These are phyloP conservation scores for Odontomachus brunneus DNA, from an alignment of 1,140 invertebrate genomes.

Conservation along the genomic window DNA sequence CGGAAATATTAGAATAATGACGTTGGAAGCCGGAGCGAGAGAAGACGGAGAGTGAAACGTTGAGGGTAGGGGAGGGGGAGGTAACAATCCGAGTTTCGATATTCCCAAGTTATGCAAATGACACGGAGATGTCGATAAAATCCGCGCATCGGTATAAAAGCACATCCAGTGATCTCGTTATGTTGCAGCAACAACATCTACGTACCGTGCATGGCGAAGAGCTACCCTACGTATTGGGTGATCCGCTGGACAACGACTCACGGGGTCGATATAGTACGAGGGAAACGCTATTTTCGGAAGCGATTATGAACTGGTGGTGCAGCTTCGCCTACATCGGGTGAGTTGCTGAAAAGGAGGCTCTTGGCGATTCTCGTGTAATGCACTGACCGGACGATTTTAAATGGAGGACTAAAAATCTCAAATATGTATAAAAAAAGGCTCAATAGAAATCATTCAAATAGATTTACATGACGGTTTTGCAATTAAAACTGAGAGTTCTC, in stretches of 20 bases:
- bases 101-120: slow-evolving; percentile 41
- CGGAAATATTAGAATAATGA: background rate
- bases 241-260: slow-evolving; percentile 93
- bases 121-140: slow-evolving; percentile 46
- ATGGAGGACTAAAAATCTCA: too few relatives aligned
- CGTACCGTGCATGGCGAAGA: slow-evolving; percentile 94
- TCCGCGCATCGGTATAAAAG: slow-evolving; percentile 35
- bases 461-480: background rate
- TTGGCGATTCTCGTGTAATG: background rate
- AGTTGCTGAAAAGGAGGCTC: slow-evolving; percentile 72
- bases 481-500: background rate
- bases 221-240: slow-evolving; percentile 95
- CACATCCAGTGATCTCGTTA: slow-evolving; percentile 57
- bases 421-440: too few relatives aligned
- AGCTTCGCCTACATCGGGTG: slow-evolving; percentile 96
- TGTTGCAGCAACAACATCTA: slow-evolving; percentile 79
- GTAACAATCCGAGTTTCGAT: slow-evolving; percentile 39
- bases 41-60: background rate
- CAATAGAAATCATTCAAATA: too few relatives aligned
- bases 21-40: background rate
- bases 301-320: slow-evolving; percentile 94
- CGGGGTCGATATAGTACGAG: slow-evolving; percentile 90
- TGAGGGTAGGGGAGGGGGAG: background rate
- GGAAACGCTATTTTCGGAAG: slow-evolving; percentile 92
- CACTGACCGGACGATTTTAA: background rate